phyloP scores from a whole-genome alignment of 2,113 vertebrate species.

The Psilopsiagon aymara region DNA sequence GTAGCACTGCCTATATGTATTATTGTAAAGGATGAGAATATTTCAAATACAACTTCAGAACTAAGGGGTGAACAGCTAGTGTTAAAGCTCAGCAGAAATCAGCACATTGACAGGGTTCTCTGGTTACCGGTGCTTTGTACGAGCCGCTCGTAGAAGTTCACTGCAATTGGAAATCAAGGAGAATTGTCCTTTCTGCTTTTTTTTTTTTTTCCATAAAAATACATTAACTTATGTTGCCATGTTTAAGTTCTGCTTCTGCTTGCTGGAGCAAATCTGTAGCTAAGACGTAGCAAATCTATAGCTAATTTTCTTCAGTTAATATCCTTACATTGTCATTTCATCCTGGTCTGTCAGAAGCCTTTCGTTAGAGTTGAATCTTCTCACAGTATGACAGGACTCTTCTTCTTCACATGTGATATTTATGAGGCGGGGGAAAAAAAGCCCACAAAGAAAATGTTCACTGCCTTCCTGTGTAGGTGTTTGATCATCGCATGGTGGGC shows the following conservation, averaged over 20 bases:
- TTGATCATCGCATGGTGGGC: rapidly evolving
- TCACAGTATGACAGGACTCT: background rate
- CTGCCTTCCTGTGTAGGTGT: too few relatives aligned
- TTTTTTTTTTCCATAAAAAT: background rate
- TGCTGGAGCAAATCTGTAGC: background rate
- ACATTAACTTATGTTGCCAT: background rate
- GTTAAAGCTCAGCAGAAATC: background rate
- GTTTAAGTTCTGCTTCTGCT: background rate
- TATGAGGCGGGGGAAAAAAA: background rate
- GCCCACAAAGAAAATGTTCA: too few relatives aligned
- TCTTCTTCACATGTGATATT: background rate
- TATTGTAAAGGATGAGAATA: background rate
- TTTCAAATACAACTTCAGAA: background rate
- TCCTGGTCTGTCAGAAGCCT: background rate
- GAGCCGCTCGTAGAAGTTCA: background rate
- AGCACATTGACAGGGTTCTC: background rate
- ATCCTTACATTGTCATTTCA: background rate
- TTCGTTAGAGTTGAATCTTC: background rate
- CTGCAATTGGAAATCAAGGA: background rate
- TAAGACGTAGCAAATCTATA: background rate
- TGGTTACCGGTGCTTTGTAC: background rate
- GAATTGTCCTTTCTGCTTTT: background rate
- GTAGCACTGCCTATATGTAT: background rate
- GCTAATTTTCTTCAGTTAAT: conserved; percentile 42
- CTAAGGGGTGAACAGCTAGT: background rate